Percentiles rank a stretch among this genome's conserved stretches.
Evolutionary conservation across 2,888 invertebrate species (phyloP).

Genomic region (Halictus ligatus): DNA sequence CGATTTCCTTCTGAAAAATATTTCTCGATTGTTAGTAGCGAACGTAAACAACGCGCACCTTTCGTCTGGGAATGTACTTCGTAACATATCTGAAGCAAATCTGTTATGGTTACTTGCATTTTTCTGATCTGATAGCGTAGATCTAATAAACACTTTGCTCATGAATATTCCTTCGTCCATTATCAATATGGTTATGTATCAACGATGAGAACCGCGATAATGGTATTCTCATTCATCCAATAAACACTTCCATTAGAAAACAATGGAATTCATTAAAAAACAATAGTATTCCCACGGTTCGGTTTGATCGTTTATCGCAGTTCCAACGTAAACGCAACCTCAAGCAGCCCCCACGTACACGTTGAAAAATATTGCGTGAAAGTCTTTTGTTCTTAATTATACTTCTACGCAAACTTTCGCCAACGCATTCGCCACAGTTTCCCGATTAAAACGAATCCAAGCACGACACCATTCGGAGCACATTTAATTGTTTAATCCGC

Average conservation of each 20-base stretch:
- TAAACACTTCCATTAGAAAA: neutral
- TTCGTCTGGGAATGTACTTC: too few relatives aligned
- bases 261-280: neutral
- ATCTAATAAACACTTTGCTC: neutral
- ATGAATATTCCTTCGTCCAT: neutral
- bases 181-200: neutral
- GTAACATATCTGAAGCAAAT: neutral
- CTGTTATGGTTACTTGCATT: neutral
- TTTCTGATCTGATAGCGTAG: neutral
- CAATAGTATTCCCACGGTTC: neutral
- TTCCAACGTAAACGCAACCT: too few relatives aligned
- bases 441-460: too few relatives aligned
- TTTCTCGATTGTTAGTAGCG: too few relatives aligned
- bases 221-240: neutral
- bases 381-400: too few relatives aligned
- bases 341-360: neutral
- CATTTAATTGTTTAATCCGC: neutral
- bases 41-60: too few relatives aligned
- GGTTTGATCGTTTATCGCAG: too few relatives aligned
- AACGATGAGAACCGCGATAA: neutral
- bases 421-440: neutral
- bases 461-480: too few relatives aligned
- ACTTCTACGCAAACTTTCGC: neutral
- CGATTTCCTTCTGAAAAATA: too few relatives aligned
- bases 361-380: neutral